Conservation (phyloP, 2,797 vertebrate genomes). For the Psittacula echo region DNA sequence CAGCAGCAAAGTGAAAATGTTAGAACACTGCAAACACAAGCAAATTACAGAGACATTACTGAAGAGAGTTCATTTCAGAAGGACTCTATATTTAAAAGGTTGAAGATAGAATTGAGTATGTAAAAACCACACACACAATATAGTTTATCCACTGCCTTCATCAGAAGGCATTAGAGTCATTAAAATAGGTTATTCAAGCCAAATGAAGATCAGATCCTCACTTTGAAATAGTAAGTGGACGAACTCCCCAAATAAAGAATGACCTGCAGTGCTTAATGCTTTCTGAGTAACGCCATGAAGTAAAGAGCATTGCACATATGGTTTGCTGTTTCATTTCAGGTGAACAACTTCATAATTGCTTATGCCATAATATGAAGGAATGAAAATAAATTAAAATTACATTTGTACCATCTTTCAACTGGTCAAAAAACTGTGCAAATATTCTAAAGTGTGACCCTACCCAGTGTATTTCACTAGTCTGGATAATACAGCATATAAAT, state of each 20-base stretch:
- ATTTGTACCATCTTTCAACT: not conserved
- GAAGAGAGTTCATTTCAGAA: not conserved
- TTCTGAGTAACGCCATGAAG: not conserved
- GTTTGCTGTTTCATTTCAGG: not conserved
- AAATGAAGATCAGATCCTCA: not conserved
- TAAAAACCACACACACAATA: not conserved
- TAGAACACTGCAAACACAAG: not conserved
- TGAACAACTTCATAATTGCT: not conserved
- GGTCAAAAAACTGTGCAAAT: not conserved
- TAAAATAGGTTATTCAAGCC: not conserved
- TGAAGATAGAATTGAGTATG: not conserved
- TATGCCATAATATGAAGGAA: accelerated
- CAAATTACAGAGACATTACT: not conserved
- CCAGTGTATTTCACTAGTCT: not conserved
- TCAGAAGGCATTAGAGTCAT: not conserved
- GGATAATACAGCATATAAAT: not conserved
- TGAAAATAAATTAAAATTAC: not conserved
- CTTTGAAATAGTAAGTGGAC: not conserved
- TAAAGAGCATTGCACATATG: not conserved
- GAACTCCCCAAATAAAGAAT: not conserved
- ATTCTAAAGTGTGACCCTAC: not conserved
- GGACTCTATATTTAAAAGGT: not conserved
- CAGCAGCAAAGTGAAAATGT: not conserved
- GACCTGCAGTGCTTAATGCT: not conserved
- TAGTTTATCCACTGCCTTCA: not conserved